A percentile compares a stretch with the other conserved stretches of the same genome.
Evolutionary conservation across 2,797 vertebrate genomes (phyloP).

Genomic region (Dryobates pubescens): DNA sequence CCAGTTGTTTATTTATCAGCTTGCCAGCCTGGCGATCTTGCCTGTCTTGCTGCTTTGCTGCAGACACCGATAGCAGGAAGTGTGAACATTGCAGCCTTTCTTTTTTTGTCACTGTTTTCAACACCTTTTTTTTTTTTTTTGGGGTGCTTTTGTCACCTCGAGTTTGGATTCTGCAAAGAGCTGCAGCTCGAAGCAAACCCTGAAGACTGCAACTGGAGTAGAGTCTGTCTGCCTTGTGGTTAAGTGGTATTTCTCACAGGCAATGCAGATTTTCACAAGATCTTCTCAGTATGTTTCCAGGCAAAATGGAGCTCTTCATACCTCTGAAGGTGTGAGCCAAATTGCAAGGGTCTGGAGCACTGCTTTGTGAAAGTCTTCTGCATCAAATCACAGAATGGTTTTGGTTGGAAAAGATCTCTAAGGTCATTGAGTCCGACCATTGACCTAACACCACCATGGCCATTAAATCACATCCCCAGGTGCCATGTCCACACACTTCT

Average conservation of each 20-base stretch:
- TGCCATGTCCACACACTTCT: no score
- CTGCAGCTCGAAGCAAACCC: slow-evolving; percentile 33
- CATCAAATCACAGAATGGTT: neutral
- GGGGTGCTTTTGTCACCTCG: slow-evolving; percentile 37
- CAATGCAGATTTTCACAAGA: neutral
- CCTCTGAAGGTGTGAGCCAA: neutral
- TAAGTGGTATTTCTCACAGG: slow-evolving; percentile 32
- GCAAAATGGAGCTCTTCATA: slow-evolving; percentile 1
- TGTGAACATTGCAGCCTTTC: slow-evolving; percentile 38
- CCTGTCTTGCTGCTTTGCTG: slow-evolving; percentile 26
- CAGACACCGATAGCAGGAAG: slow-evolving; percentile 22
- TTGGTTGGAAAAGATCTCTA: no score
- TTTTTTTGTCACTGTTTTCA: slow-evolving; percentile 35
- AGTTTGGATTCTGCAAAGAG: slow-evolving; percentile 33
- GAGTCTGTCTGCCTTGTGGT: slow-evolving; percentile 40
- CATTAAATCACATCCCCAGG: no score
- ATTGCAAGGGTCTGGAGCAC: neutral
- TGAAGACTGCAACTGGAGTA: slow-evolving; percentile 24
- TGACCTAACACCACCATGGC: no score
- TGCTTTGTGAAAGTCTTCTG: neutral
- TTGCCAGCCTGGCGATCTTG: slow-evolving; percentile 40
- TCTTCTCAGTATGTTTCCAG: slow-evolving; percentile 19
- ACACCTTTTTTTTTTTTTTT: neutral
- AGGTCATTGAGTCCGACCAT: no score
- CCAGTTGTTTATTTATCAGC: slow-evolving; percentile 45